Conservation (phyloP, 2,888 invertebrate species). For the Pinctada fucata region DNA sequence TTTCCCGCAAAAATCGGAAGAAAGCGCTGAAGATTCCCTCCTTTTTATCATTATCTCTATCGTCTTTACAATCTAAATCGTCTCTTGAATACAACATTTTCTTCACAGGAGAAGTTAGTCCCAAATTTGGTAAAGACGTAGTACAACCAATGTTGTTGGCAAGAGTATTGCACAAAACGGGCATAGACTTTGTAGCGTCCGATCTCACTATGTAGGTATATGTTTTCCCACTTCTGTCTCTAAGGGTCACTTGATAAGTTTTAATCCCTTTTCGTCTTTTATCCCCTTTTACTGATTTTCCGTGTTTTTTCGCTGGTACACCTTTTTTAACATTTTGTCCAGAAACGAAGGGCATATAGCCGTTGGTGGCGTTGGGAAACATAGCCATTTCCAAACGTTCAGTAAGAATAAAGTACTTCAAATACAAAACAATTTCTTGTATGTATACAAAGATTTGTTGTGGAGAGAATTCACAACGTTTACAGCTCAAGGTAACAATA, state of each 20-base stretch:
- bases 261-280: constrained; percentile 55
- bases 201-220: constrained; percentile 70
- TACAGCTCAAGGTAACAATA: constrained; percentile 23
- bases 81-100: constrained; percentile 30
- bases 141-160: constrained; percentile 28
- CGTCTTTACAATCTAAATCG: constrained; percentile 36
- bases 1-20: constrained; percentile 62
- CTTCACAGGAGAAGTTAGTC: constrained; percentile 33
- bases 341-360: constrained; percentile 73
- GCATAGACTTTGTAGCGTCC: constrained; percentile 67
- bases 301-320: constrained; percentile 46
- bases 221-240: constrained; percentile 67
- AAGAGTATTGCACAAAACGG: constrained; percentile 58
- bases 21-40: constrained; percentile 66
- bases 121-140: constrained; percentile 57
- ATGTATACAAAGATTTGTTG: constrained; percentile 18
- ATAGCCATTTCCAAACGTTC: constrained; percentile 58
- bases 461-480: not conserved
- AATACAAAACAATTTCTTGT: constrained; percentile 5
- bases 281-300: constrained; percentile 59
- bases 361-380: constrained; percentile 71
- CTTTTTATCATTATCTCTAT: constrained; percentile 63
- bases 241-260: constrained; percentile 68
- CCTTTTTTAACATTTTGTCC: constrained; percentile 55
- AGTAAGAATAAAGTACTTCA: no score